Percentiles rank a stretch among this genome's conserved stretches.
phyloP scores from a whole-genome alignment of 1,140 invertebrate species.

The Anastrepha obliqua region DNA sequence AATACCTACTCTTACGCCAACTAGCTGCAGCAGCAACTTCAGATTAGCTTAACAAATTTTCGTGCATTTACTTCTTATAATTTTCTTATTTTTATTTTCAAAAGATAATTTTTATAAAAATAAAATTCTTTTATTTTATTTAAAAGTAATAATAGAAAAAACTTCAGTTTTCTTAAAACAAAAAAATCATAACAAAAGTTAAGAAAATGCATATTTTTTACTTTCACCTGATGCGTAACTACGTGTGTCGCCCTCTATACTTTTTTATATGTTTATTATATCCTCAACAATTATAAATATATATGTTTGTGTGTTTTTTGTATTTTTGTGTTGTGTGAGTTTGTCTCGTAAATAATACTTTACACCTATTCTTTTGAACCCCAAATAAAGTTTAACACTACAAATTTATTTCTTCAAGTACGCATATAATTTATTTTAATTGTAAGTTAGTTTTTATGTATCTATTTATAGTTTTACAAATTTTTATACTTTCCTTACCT shows the following conservation, averaged over 20 bases:
- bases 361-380: not conserved
- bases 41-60: constrained; percentile 38
- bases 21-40: constrained; percentile 40
- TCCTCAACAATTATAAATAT: not conserved
- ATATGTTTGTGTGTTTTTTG: constrained; percentile 6
- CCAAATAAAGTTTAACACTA: not conserved
- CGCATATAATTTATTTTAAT: not conserved
- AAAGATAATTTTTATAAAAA: not conserved
- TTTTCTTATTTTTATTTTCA: not conserved
- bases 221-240: not conserved
- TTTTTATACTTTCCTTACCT: too few relatives aligned
- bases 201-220: not conserved
- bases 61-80: not conserved
- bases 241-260: constrained; percentile 1
- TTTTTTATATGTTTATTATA: not conserved
- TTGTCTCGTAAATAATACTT: not conserved
- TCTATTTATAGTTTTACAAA: too few relatives aligned
- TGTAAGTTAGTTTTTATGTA: not conserved
- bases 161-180: too few relatives aligned
- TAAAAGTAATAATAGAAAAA: too few relatives aligned
- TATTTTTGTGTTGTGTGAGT: constrained; percentile 37
- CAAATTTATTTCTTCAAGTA: too few relatives aligned
- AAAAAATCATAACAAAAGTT: not conserved
- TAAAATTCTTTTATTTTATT: not conserved
- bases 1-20: not conserved